Evolutionary conservation across 35 echinoderm and acorn worm species (phyloP).

Genomic region (Nesometra sesokonis): DNA sequence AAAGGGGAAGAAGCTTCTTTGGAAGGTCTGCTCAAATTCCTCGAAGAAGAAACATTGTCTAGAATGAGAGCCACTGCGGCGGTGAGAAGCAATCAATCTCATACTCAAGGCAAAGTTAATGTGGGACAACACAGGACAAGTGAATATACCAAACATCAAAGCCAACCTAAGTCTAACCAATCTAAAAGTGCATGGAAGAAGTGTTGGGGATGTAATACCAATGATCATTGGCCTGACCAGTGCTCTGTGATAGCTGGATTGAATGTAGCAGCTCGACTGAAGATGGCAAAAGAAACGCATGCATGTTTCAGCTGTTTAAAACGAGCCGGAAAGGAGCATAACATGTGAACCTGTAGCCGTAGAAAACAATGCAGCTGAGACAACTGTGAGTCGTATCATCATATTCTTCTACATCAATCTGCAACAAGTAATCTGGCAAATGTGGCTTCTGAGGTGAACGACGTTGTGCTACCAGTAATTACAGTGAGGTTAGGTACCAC

Average conservation of each 20-base stretch:
- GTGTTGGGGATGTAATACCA: conserved; percentile 17
- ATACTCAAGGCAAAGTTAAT: too few relatives aligned
- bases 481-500: neutral
- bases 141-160: too few relatives aligned
- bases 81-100: neutral
- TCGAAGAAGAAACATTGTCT: conserved; percentile 16
- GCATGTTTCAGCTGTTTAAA: conserved; percentile 65
- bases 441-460: neutral
- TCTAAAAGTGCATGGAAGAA: neutral
- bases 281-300: conserved; percentile 28
- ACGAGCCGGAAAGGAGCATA: conserved; percentile 30
- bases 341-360: conserved; percentile 25
- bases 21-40: conserved; percentile 8
- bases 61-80: conserved; percentile 13
- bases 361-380: neutral
- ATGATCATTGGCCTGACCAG: conserved; percentile 37
- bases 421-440: neutral
- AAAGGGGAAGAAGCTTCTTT: neutral
- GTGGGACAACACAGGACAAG: too few relatives aligned
- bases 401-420: conserved; percentile 20
- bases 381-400: conserved; percentile 9
- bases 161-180: too few relatives aligned
- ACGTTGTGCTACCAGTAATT: neutral
- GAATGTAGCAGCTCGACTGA: neutral
- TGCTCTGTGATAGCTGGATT: conserved; percentile 8